Base-by-base conservation (phyloP, 1,140 invertebrate species). In the Reticulitermes speratus region DNA sequence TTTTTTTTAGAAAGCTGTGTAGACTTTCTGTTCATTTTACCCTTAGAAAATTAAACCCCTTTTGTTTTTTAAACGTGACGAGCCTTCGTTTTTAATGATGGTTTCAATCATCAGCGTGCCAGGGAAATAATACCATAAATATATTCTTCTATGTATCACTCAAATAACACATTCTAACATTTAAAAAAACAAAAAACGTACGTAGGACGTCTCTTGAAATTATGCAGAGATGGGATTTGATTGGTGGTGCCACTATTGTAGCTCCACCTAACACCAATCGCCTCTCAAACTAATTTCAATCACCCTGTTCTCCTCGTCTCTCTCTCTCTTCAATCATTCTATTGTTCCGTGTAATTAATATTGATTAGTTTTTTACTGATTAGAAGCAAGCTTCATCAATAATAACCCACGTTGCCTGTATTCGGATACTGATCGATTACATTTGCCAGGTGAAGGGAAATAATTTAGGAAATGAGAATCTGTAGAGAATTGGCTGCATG, bases 341-440 rank as follows among this genome's bases (percentile, higher is more conserved):
- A 75, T 75, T 75, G 65, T 75, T 75, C 65, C 65, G 65, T 75
- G 65, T 75, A 75, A 75, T 75, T 75, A 75, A 75, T 75, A 75
- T 75, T 75, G 65, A 75, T 75, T 75, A 75, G 65, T 75, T 75
- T 75, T 75, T 75, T 75, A 75, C 65, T 30, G 65, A 75, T 75
- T 75, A 75, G 65, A 75, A 75, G 65, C 25, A 75, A 30, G n/a
- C 65, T 30, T 75, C 65, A 75, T 75, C 65, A 75, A 75, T 75
- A 75, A 75, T 75, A 75, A 75, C 65, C 65, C 25, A 75, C 65
- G 65, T 30, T 75, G 65, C 7, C 65, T 75, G 65, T 75, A 75
- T 75, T 75, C 65, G 65, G 65, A 75, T 75, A 75, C 65, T 75
- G 65, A 75, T 75, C 65, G 25, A 75, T 75, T 75, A 75, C 65